Evolutionary conservation across 2,113 vertebrate genomes (phyloP).

Genomic region (Leptobrachium leishanense): DNA sequence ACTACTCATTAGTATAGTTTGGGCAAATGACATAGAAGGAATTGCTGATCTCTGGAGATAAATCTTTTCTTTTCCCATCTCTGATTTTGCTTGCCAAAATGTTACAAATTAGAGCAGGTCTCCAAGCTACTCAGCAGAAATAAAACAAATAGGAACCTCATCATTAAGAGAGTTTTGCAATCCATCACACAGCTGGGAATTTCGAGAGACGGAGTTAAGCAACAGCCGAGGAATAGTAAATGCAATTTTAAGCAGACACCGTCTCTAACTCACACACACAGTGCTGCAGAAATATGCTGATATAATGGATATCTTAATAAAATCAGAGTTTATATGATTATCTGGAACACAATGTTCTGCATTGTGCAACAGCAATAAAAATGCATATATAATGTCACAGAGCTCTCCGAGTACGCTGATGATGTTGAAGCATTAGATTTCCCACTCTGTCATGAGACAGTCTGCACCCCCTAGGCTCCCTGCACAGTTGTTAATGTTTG

Average conservation of each 20-base stretch:
- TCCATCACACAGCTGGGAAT: constrained; percentile 28
- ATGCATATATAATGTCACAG: neutral
- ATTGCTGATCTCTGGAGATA: constrained; percentile 18
- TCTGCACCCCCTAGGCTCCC: neutral
- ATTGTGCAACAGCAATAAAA: neutral
- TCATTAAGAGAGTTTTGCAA: constrained; percentile 18
- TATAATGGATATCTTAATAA: constrained; percentile 4
- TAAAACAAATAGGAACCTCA: constrained; percentile 37
- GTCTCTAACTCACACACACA: constrained; percentile 23
- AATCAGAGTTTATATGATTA: constrained; percentile 24
- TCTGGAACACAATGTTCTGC: constrained; percentile 8
- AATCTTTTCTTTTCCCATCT: neutral
- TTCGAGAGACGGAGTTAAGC: neutral
- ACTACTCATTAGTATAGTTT: neutral
- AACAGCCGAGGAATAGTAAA: constrained; percentile 33
- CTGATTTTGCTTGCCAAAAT: constrained; percentile 24
- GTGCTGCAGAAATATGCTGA: constrained; percentile 5
- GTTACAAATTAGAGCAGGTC: constrained; percentile 14
- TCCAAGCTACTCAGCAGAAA: constrained; percentile 38
- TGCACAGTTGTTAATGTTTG: constrained; percentile 27
- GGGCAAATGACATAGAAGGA: neutral
- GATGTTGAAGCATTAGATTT: neutral
- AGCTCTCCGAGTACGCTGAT: neutral
- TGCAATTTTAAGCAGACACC: constrained; percentile 33
- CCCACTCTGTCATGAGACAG: neutral